Evolutionary conservation across 2,888 invertebrate species (phyloP).

Genomic region (Drosophila neonasuta): DNA sequence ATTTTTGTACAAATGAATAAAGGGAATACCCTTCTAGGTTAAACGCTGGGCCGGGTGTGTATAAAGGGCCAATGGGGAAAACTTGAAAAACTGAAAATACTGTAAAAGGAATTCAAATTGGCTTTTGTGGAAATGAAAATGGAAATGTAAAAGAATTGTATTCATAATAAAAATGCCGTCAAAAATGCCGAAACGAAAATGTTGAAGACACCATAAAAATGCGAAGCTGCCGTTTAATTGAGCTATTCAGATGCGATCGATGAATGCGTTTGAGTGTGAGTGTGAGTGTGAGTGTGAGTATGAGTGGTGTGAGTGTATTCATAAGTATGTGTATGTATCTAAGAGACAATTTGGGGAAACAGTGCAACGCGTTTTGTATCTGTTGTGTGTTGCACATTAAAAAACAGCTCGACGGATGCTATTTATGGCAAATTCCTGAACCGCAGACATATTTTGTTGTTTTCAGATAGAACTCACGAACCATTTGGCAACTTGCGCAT

Average conservation of each 20-base stretch:
- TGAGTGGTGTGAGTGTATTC: not conserved
- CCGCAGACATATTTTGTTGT: conserved; percentile 49
- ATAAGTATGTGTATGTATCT: conserved; percentile 15
- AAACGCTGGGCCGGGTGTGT: not conserved
- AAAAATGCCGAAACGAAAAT: not conserved
- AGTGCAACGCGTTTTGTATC: conserved; percentile 32
- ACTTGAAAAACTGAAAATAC: not conserved
- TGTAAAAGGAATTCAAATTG: not conserved
- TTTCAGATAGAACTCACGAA: conserved; percentile 40
- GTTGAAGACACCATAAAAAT: conserved; percentile 27
- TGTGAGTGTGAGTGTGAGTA: not conserved
- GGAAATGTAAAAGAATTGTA: not conserved
- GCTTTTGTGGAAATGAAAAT: not conserved
- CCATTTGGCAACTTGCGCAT: conserved; percentile 31
- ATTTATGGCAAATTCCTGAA: conserved; percentile 73
- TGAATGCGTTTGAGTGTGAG: not conserved
- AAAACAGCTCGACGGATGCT: conserved; percentile 55
- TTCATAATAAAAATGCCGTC: not conserved
- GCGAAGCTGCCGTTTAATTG: conserved; percentile 6
- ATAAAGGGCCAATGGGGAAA: not conserved
- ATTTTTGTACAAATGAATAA: too few relatives aligned
- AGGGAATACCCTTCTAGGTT: too few relatives aligned
- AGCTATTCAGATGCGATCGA: conserved; percentile 8
- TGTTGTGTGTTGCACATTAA: conserved; percentile 37
- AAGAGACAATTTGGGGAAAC: conserved; percentile 27